Percentiles rank a stretch among this genome's conserved stretches.
These are phyloP conservation scores for Corythoichthys intestinalis DNA, from an alignment of 2,113 vertebrate genomes.

Conservation along the genomic window DNA sequence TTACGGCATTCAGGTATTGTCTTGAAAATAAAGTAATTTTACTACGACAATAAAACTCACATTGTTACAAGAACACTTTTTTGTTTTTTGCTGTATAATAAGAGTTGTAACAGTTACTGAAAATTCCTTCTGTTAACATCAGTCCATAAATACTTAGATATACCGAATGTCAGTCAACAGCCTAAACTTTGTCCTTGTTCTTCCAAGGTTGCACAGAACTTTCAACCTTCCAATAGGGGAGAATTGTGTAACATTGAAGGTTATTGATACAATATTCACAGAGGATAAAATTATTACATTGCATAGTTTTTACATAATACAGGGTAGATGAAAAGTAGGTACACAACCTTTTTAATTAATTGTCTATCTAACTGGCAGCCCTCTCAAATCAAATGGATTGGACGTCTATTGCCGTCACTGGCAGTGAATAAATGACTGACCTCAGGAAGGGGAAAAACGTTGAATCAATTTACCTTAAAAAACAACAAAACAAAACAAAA, in stretches of 20 bases:
- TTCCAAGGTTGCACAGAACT: slow-evolving; percentile 24
- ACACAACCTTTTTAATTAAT: neutral
- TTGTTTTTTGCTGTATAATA: no score
- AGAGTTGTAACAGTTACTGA: neutral
- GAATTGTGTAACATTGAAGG: slow-evolving; percentile 31
- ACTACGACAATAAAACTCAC: no score
- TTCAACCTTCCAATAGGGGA: slow-evolving; percentile 25
- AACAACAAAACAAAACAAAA: no score
- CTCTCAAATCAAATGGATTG: neutral
- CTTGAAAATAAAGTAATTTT: no score
- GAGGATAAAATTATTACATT: neutral
- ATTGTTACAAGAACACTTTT: no score
- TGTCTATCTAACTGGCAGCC: neutral
- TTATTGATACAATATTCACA: neutral
- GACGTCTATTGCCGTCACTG: no score
- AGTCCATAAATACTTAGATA: no score
- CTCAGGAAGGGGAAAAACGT: no score
- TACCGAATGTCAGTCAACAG: neutral
- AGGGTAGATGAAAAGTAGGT: neutral
- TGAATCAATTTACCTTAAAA: no score
- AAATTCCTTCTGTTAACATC: neutral
- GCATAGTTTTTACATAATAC: neutral
- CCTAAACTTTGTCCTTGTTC: neutral
- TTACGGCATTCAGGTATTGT: neutral
- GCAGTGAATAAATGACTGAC: no score